A percentile compares a stretch with the other conserved stretches of the same genome.
Evolutionary conservation across 2,113 vertebrate species (phyloP).

Genomic region (Notothenia coriiceps): DNA sequence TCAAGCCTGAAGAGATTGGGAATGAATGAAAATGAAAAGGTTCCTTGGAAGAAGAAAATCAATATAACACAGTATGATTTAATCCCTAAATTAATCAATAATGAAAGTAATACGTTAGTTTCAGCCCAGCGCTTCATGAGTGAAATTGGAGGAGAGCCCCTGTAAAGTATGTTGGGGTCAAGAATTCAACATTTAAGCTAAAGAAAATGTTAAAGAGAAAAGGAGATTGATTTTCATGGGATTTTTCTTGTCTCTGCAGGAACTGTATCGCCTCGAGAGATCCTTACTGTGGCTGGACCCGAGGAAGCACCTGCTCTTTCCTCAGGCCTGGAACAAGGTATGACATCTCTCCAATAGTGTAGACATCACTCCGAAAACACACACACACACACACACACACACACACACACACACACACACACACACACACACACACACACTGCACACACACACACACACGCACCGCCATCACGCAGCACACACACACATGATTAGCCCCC

Average conservation of each 20-base stretch:
- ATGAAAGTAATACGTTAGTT: neutral
- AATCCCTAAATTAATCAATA: neutral
- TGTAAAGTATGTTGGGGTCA: no score
- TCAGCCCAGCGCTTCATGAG: neutral
- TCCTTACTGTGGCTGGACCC: conserved; percentile 95
- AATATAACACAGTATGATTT: neutral
- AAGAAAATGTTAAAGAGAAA: neutral
- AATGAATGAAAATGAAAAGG: neutral
- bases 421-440: no score
- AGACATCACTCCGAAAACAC: neutral
- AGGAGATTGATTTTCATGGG: neutral
- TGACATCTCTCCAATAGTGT: conserved; percentile 4
- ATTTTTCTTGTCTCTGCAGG: conserved; percentile 74
- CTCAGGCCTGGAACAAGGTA: conserved; percentile 92
- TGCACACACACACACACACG: neutral
- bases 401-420: neutral
- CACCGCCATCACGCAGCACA: no score
- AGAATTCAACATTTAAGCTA: neutral
- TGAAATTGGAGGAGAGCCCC: neutral
- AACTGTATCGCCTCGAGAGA: conserved; percentile 93
- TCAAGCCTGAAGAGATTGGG: neutral
- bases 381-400: neutral
- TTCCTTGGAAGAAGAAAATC: conserved; percentile 4
- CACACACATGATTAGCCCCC: no score
- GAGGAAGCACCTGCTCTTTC: conserved; percentile 91